Percentiles rank a stretch among this genome's conserved stretches.
Evolutionary conservation across 2,888 invertebrate genomes (phyloP).

Genomic region (Drosophila algonquin): DNA sequence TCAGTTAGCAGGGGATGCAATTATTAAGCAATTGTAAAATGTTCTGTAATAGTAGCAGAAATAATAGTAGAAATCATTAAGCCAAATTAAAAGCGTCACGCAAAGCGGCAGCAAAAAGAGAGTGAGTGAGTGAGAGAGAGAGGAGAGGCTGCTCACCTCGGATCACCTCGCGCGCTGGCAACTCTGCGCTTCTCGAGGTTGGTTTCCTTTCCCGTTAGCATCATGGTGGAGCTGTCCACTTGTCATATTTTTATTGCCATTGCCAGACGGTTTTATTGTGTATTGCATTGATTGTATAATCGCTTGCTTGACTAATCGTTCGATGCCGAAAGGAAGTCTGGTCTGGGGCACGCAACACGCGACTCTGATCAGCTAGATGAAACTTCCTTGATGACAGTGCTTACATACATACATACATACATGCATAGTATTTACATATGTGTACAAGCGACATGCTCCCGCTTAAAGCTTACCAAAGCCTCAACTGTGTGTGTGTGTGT

Average conservation of each 20-base stretch:
- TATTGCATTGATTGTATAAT: not conserved
- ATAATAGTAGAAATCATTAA: conserved; percentile 31
- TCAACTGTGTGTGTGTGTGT: conserved; percentile 11
- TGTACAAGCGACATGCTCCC: not conserved
- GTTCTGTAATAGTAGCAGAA: conserved; percentile 17
- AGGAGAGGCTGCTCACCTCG: not conserved
- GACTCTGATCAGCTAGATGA: not conserved
- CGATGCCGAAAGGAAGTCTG: not conserved
- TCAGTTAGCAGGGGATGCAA: conserved; percentile 22
- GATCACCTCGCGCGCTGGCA: not conserved
- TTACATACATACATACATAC: too few relatives aligned
- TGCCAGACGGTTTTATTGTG: not conserved
- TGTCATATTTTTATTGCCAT: not conserved
- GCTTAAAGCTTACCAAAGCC: not conserved
- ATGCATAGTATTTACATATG: not conserved
- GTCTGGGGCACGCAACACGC: not conserved
- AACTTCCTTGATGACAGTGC: conserved; percentile 32
- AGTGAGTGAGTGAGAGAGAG: not conserved
- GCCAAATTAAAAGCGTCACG: conserved; percentile 64
- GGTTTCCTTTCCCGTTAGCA: not conserved
- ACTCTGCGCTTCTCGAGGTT: not conserved
- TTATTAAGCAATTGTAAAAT: conserved; percentile 34
- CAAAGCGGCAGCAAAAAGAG: conserved; percentile 26
- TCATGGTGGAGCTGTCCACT: not conserved
- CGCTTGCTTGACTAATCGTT: not conserved